Evolutionary conservation across 2,888 invertebrate genomes (phyloP), one percentile per base, ranked within the genome.

Genomic region (Synergus laeviventris): DNA sequence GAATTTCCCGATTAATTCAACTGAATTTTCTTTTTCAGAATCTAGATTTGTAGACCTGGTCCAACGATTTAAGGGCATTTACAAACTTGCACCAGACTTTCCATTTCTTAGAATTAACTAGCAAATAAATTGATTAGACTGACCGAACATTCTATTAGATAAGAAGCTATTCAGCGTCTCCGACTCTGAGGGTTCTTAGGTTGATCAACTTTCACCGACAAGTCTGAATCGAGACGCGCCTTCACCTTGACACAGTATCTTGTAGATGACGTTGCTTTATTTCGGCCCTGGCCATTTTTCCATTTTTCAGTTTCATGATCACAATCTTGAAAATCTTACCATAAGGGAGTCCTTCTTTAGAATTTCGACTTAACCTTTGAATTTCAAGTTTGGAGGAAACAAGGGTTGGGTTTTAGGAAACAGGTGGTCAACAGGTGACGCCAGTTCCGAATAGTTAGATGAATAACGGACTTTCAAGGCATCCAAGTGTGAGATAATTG

Each of bases 191-290:
- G 59, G 62, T 56, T 74, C 59, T 56, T 21, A 38, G 12, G 21
- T 38, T 59, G 42, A 49, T 82, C 80, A 80, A 84, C 86, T 86
- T 86, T 86, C 86, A 85, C 86, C 83, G 73, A 66, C 76, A 73
- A 75, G 74, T 75, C 74, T 76, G 75, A 79, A 78, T 73, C 74
- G 79, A 77, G 83, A 86, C 86, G 87, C 84, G 82, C 85, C 87
- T 87, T 87, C 84, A 86, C 87, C 87, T 87, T 87, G 87, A 88
- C 88, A 88, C 85, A 85, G 87, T 88, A 84, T 76, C 70, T 42
- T 74, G 16, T 60, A 14, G 21, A 60, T 73, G 49, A 73, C 16
- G 61, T 42, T 12, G 16, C 12, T 3, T 45, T 45, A 59, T 73
- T 59, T n/a, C n/a, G 36, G 24, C 59, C 42, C 39, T 70, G 49